Evolutionary conservation across 2,797 vertebrate species (phyloP), one percentile per base, ranked within the genome.

Genomic region (Oophaga sylvatica): DNA sequence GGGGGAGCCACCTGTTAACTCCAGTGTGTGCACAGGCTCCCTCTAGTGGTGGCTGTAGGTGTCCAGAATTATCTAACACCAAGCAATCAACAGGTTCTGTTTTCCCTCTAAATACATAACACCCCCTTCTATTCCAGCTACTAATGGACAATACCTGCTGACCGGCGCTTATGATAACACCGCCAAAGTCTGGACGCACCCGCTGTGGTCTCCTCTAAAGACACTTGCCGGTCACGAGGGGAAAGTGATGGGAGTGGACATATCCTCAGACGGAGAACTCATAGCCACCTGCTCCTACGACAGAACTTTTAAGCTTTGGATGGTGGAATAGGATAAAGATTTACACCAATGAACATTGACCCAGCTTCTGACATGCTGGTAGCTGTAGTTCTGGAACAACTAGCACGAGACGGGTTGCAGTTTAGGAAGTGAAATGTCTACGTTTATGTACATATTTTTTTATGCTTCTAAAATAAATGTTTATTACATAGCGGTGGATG

Each of bases 271-370:
- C 0, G 98, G 98, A 12, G 97, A 97, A 68, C 95, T 99, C 79
- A 98, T 99, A 68, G 98, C 98, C 4, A 99, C 98, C 10, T 96
- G 97, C 91, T 99, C 98, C 1, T 99, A 97, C 0, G 98, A 99
- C 91, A 95, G 98, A 75, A 99, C 98, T 92, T 99, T 99, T 93
- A 99, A 99, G 92, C 95, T 99, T 22, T 99, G 98, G 98, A 94
- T 97, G 91, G 95, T 97, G 0, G 98, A 97, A 81, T 97, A 94
- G 92, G 19, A n/a, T 20, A 13, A 7, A 62, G 22, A 26, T 62
- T 31, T 63, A 48, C 11, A 41, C 22, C n/a, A 62, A n/a, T 22
- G 59, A 8, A 62, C 56, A 62, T 29, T 73, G 53, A n/a, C 45
- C 6, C 22, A 76, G n/a, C 73, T 45, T 19, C 19, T 3, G 48